Evolutionary conservation across 2,888 invertebrate genomes (phyloP), one percentile per base, ranked within the genome.

Genomic region (Notodonta dromedarius): DNA sequence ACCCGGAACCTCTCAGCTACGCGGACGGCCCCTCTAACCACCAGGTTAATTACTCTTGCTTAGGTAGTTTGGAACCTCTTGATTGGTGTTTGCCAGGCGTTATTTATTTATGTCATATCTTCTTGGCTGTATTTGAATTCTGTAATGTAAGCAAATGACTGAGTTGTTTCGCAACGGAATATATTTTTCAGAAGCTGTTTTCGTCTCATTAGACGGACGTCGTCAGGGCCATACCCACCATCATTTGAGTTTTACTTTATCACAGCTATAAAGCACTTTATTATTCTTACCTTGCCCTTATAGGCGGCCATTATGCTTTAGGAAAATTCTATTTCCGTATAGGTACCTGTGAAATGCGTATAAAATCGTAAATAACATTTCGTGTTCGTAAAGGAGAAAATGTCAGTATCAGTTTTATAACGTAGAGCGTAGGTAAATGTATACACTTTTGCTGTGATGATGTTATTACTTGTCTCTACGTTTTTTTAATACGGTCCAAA

Each of bases 161-260:
- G 44, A 46, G 13, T 13, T 46, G 12, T 46, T 46, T 13, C 4
- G 24, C 42, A 14, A 44, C 9, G 56, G 55, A 39, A 57, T n/a
- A 61, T 35, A 40, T 59, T 65, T 63, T 61, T 58, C 64, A 61
- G 66, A 64, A 65, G 63, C 57, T 77, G 70, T 72, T 77, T 70
- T 62, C 59, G 64, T 69, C 69, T 80, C 77, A 77, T 80, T 77
- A 80, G 61, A 68, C 62, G 56, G 58, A 61, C 61, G 71, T 62
- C 50, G 59, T 52, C 51, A 74, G 68, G 61, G 64, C 60, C 63
- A 59, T 66, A 54, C 55, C 66, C 65, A 60, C 60, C 61, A 57
- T 66, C 71, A 61, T 40, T 65, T 64, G 54, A 62, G 16, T 65
- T 63, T 65, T 60, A 57, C 61, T 56, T 65, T 65, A 69, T 60